Conservation (phyloP, 2,888 invertebrate genomes). For the Hirtodrosophila confusa region DNA sequence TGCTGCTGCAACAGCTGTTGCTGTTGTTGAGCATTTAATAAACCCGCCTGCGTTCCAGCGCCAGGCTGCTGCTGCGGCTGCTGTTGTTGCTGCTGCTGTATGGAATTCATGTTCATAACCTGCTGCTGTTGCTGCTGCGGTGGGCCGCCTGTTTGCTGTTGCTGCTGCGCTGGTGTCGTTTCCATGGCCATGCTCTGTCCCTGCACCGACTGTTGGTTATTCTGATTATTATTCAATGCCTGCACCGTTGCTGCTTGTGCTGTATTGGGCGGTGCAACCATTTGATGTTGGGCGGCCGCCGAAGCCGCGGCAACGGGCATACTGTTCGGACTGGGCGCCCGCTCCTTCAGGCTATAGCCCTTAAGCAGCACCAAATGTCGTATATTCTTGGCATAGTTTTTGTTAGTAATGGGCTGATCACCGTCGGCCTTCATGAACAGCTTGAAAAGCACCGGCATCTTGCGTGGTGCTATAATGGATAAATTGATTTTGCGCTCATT, state of each 20-base stretch:
- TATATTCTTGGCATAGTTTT: constrained; percentile 96
- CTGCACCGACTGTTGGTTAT: constrained; percentile 50
- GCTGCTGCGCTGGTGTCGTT: constrained; percentile 58
- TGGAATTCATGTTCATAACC: constrained; percentile 80
- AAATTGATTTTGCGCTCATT: constrained; percentile 93
- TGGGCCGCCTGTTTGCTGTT: constrained; percentile 59
- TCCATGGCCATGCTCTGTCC: constrained; percentile 63
- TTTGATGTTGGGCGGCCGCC: constrained; percentile 55
- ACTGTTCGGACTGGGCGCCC: constrained; percentile 87
- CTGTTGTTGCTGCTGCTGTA: constrained; percentile 41
- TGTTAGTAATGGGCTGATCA: constrained; percentile 91
- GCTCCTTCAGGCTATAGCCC: constrained; percentile 89
- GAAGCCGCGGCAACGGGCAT: constrained; percentile 50
- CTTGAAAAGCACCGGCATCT: constrained; percentile 93
- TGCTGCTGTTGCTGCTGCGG: constrained; percentile 64
- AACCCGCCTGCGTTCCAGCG: constrained; percentile 44
- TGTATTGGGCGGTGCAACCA: constrained; percentile 58
- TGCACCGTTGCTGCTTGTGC: constrained; percentile 59
- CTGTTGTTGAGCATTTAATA: constrained; percentile 67
- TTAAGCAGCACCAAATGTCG: constrained; percentile 91
- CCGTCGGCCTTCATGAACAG: constrained; percentile 96
- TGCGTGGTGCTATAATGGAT: constrained; percentile 94
- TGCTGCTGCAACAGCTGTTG: constrained; percentile 68
- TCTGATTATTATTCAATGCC: constrained; percentile 52
- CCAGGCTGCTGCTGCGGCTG: constrained; percentile 48